phyloP scores from a whole-genome alignment of 2,113 vertebrate genomes.

The Thermophis baileyi region DNA sequence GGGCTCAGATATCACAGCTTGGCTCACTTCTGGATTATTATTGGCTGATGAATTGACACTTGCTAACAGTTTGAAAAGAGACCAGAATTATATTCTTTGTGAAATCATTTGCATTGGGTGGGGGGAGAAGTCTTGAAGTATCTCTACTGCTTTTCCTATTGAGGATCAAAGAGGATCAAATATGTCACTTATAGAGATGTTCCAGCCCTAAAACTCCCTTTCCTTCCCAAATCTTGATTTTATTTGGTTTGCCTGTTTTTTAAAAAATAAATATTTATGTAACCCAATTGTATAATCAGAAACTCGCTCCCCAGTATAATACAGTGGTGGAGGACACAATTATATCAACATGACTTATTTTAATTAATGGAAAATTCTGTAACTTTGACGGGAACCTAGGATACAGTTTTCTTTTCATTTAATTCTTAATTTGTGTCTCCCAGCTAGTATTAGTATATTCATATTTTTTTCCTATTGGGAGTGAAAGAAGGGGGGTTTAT shows the following conservation, averaged over 20 bases:
- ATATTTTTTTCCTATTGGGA: not conserved
- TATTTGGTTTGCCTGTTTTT: not conserved
- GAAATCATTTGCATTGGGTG: too few relatives aligned
- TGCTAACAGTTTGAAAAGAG: not conserved
- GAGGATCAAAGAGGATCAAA: not conserved
- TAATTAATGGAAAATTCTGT: not conserved
- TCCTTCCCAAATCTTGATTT: not conserved
- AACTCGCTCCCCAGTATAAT: not conserved
- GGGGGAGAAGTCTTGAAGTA: not conserved
- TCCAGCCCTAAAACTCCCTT: not conserved
- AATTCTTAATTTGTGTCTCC: not conserved
- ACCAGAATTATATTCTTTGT: not conserved
- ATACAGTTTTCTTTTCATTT: not conserved
- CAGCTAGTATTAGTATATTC: not conserved
- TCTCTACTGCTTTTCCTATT: not conserved
- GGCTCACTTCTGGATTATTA: not conserved
- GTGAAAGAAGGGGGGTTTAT: not conserved
- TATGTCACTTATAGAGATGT: not conserved
- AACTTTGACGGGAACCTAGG: not conserved
- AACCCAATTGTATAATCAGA: not conserved
- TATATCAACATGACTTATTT: not conserved
- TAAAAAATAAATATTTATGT: not conserved
- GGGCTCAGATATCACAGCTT: not conserved
- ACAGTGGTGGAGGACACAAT: not conserved
- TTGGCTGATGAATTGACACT: conserved; percentile 6